phyloP scores from a whole-genome alignment of 2,888 invertebrate genomes.

The Gibbula magus region DNA sequence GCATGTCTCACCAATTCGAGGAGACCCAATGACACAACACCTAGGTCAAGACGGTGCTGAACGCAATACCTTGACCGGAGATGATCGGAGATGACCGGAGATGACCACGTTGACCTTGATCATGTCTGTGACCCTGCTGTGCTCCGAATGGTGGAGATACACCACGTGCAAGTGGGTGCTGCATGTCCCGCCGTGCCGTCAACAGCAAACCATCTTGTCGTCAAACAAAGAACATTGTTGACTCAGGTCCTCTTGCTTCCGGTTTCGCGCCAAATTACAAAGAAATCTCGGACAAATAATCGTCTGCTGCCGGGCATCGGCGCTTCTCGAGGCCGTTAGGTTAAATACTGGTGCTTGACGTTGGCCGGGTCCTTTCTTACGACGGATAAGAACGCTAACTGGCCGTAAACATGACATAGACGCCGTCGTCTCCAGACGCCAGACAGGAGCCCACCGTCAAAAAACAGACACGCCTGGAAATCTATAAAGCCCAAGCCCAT shows the following conservation, averaged over 20 bases:
- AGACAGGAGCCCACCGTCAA: neutral
- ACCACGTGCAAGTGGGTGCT: neutral
- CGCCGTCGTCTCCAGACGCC: neutral
- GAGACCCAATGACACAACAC: too few species aligned
- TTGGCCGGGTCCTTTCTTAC: neutral
- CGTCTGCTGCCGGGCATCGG: neutral
- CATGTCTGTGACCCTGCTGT: too few species aligned
- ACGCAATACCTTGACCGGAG: too few species aligned
- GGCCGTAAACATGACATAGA: neutral
- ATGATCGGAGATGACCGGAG: too few species aligned
- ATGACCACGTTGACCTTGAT: too few species aligned
- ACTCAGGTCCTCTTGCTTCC: neutral
- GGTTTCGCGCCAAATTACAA: constrained; percentile 17
- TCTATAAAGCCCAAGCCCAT: neutral
- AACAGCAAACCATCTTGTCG: neutral
- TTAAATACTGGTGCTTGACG: neutral
- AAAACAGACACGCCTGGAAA: constrained; percentile 1
- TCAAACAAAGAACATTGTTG: neutral
- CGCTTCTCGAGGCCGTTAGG: neutral
- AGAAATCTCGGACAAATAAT: neutral
- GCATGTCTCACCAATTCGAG: too few species aligned
- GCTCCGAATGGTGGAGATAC: too few species aligned
- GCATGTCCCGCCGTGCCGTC: neutral
- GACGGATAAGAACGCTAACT: too few species aligned
- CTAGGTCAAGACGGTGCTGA: too few species aligned